Percentiles rank a stretch among this genome's conserved stretches.
Conservation (phyloP, 1,140 invertebrate species). For the Pseudomyrmex dendroicus region DNA sequence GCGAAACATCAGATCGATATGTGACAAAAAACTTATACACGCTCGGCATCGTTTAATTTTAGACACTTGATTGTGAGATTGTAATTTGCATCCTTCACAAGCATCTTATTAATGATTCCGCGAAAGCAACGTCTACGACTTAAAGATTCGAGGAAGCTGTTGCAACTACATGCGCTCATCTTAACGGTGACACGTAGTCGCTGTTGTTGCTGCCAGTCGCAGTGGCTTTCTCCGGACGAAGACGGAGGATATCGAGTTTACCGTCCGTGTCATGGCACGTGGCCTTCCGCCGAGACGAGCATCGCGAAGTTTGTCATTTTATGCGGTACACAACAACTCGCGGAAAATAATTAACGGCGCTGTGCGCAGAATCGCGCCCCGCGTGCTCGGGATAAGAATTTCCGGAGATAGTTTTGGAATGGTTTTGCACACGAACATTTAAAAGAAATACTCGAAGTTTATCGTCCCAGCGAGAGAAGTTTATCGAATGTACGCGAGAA, state of each 20-base stretch:
- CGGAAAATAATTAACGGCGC: conserved; percentile 65
- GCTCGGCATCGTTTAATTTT: not conserved
- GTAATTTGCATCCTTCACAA: conserved; percentile 5
- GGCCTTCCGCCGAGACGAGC: conserved; percentile 57
- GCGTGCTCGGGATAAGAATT: conserved; percentile 41
- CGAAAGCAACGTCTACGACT: conserved; percentile 3
- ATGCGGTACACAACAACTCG: not conserved
- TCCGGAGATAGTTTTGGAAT: conserved; percentile 1
- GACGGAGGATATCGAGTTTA: conserved; percentile 66
- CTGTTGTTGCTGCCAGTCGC: conserved; percentile 47
- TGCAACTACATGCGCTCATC: conserved; percentile 5
- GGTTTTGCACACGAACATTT: conserved; percentile 2
- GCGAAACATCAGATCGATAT: too few relatives aligned
- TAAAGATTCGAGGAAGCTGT: conserved; percentile 43
- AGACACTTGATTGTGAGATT: not conserved
- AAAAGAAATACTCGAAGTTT: conserved; percentile 4
- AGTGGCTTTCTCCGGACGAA: conserved; percentile 25
- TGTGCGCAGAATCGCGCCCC: conserved; percentile 35
- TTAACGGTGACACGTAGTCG: conserved; percentile 47
- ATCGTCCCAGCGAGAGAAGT: not conserved
- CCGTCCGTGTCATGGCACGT: conserved; percentile 48
- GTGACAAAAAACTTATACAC: not conserved
- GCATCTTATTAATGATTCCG: conserved; percentile 35
- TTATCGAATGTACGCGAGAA: not conserved
- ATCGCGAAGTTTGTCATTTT: conserved; percentile 65